A percentile compares a stretch with the other conserved stretches of the same genome.
phyloP scores from a whole-genome alignment of 2,113 vertebrate species.

The Poecile atricapillus region DNA sequence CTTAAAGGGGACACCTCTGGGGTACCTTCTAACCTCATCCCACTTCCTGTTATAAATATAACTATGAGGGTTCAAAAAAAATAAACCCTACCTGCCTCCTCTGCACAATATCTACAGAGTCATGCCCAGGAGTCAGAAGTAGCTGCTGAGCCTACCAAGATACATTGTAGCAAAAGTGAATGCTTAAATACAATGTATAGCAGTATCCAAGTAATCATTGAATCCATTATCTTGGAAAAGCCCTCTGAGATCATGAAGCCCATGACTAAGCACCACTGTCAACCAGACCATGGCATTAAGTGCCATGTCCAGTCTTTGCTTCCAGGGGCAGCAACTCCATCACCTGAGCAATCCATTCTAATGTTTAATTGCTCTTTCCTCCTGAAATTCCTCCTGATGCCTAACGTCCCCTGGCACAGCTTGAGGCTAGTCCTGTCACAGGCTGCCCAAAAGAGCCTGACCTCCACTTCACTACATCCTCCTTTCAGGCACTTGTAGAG shows the following conservation, averaged over 20 bases:
- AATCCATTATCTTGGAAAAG: not conserved
- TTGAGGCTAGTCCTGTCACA: not conserved
- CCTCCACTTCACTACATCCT: not conserved
- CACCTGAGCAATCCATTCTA: not conserved
- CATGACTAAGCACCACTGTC: not conserved
- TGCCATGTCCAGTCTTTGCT: not conserved
- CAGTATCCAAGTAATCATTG: not conserved
- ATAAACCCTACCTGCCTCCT: not conserved
- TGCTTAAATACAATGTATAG: not conserved
- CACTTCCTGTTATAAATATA: not conserved
- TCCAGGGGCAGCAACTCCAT: not conserved
- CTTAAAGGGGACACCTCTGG: fast-evolving
- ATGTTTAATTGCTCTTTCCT: not conserved
- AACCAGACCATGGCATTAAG: not conserved
- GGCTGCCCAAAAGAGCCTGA: not conserved
- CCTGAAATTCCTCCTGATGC: not conserved
- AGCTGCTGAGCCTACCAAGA: not conserved
- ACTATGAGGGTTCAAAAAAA: not conserved
- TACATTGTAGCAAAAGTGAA: not conserved
- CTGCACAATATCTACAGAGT: too few species aligned
- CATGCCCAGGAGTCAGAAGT: not conserved
- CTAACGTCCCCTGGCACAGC: not conserved
- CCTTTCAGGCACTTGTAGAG: not conserved
- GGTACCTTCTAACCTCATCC: not conserved
- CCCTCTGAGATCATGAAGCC: not conserved